A percentile compares a stretch with the other conserved stretches of the same genome.
Evolutionary conservation across 2,113 vertebrate species (phyloP).

Genomic region (Mustelus asterias): DNA sequence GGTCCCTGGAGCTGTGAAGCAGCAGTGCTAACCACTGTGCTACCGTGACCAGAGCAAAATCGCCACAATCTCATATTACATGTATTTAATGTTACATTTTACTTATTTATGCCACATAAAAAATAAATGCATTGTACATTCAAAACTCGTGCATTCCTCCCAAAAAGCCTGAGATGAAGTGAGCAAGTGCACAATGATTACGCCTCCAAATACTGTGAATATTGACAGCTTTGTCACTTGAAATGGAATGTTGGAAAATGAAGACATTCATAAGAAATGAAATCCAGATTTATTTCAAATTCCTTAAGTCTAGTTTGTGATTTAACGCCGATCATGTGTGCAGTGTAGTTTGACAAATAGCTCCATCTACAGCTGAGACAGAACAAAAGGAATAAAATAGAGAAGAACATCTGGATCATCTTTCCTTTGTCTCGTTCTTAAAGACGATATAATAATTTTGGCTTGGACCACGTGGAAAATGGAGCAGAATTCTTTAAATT

Average conservation of each 20-base stretch:
- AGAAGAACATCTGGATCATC: not conserved
- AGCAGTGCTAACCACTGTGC: too few relatives aligned
- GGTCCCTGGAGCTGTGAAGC: too few relatives aligned
- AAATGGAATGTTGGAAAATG: slow-evolving; percentile 18
- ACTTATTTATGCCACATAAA: not conserved
- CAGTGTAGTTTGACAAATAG: slow-evolving; percentile 30
- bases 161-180: not conserved
- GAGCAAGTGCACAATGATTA: not conserved
- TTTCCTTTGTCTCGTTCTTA: not conserved
- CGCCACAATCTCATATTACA: not conserved
- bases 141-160: not conserved
- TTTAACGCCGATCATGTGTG: slow-evolving; percentile 14
- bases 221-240: not conserved
- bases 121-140: not conserved
- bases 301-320: slow-evolving; percentile 17
- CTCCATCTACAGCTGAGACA: slow-evolving; percentile 16
- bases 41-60: not conserved
- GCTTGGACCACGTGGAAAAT: not conserved
- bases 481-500: not conserved
- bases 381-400: not conserved
- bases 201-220: not conserved
- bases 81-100: not conserved
- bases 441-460: not conserved
- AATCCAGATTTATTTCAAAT: slow-evolving; percentile 34
- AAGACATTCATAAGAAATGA: not conserved